phyloP scores from a whole-genome alignment of 2,113 vertebrate genomes.

The Xiphophorus couchianus region DNA sequence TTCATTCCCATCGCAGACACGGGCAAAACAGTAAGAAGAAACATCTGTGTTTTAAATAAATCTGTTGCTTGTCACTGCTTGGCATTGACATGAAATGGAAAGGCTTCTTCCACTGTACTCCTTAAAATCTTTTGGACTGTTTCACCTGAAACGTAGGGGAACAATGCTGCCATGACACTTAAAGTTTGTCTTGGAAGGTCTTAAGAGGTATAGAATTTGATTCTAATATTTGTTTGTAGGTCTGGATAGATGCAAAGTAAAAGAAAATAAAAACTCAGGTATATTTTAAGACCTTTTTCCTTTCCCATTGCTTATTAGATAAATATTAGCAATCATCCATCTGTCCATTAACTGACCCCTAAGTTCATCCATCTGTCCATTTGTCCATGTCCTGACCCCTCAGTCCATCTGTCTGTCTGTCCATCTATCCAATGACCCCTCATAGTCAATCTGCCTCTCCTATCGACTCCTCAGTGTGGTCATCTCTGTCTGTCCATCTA shows the following conservation, averaged over 20 bases:
- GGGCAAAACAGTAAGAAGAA: conserved; percentile 28
- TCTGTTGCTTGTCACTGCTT: conserved; percentile 2
- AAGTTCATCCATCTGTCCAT: background rate
- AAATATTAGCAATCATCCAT: background rate
- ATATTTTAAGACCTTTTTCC: too few relatives aligned
- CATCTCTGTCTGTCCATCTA: background rate
- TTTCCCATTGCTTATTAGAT: background rate
- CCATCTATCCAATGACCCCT: background rate
- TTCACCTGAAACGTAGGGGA: background rate
- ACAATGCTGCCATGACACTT: background rate
- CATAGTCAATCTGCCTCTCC: background rate
- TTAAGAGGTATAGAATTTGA: background rate
- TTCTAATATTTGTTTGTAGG: too few relatives aligned
- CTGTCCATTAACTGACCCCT: background rate
- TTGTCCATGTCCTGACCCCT: background rate
- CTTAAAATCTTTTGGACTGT: too few relatives aligned
- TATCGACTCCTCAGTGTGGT: background rate
- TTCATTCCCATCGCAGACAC: conserved; percentile 57
- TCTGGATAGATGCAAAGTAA: too few relatives aligned
- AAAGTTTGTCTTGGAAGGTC: background rate
- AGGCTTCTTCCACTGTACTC: background rate
- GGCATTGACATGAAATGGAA: background rate
- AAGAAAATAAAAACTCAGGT: too few relatives aligned
- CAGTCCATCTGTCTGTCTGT: background rate
- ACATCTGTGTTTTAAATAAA: conserved; percentile 21